These are phyloP conservation scores for Prinia subflava DNA, from an alignment of 2,113 vertebrate species.

Conservation along the genomic window DNA sequence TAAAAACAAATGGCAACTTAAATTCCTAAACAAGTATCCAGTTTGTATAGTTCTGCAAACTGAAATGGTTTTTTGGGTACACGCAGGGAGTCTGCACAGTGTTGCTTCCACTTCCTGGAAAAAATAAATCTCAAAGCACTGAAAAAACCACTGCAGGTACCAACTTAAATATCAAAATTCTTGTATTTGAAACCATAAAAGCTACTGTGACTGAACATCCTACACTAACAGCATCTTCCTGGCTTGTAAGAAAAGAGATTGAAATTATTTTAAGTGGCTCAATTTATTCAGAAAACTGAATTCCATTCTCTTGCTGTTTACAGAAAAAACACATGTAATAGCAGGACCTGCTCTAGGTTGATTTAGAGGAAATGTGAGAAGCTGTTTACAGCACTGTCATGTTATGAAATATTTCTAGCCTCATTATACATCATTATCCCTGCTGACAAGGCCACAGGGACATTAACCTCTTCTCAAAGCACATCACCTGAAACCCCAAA, in stretches of 20 bases:
- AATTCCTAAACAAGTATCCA: background rate
- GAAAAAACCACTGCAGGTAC: background rate
- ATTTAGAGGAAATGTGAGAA: background rate
- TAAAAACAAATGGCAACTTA: background rate
- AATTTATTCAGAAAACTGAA: background rate
- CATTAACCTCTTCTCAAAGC: background rate
- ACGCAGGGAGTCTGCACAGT: background rate
- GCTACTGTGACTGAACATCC: background rate
- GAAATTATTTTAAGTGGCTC: background rate
- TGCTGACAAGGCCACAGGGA: background rate
- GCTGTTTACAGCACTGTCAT: background rate
- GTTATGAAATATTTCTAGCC: background rate
- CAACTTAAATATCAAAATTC: background rate
- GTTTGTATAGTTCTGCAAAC: background rate
- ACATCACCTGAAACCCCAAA: background rate
- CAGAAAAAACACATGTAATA: accelerated
- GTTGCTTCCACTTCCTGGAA: background rate
- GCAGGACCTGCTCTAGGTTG: background rate
- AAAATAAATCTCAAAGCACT: background rate
- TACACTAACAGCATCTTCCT: background rate
- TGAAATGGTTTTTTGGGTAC: background rate
- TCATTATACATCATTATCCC: background rate
- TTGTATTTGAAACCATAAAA: background rate
- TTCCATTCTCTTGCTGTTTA: background rate
- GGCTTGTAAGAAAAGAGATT: background rate